phyloP scores from a whole-genome alignment of 2,797 vertebrate species.

The Propithecus perrieri region DNA sequence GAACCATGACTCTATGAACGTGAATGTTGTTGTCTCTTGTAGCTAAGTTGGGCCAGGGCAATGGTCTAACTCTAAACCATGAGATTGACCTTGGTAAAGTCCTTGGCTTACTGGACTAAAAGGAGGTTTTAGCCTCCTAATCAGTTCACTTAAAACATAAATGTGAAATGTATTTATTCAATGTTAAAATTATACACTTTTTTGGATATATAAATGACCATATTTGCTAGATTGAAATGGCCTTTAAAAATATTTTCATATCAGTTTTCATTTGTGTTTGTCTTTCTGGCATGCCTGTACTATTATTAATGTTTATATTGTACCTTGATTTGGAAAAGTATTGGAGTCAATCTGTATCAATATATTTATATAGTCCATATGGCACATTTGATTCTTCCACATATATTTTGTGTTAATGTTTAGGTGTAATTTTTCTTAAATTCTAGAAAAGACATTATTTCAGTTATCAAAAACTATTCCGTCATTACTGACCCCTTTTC shows the following conservation, averaged over 20 bases:
- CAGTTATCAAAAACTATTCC: conserved; percentile 78
- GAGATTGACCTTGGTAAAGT: conserved; percentile 23
- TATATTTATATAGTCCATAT: conserved; percentile 62
- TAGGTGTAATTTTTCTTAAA: conserved; percentile 65
- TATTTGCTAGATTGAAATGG: conserved; percentile 57
- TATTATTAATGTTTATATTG: conserved; percentile 67
- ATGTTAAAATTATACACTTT: not conserved
- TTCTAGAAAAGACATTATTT: conserved; percentile 63
- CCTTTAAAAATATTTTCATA: conserved; percentile 67
- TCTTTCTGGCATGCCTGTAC: conserved; percentile 59
- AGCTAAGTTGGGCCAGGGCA: not conserved
- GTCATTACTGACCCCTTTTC: conserved; percentile 15
- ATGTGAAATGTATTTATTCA: conserved; percentile 59
- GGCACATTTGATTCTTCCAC: conserved; percentile 81
- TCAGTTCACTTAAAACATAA: conserved; percentile 50
- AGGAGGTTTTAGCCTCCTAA: conserved; percentile 25
- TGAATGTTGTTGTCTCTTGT: conserved; percentile 39
- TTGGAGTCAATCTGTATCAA: not conserved
- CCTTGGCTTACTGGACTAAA: not conserved
- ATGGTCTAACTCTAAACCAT: conserved; percentile 12
- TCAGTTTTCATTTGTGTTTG: conserved; percentile 49
- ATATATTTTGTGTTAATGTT: conserved; percentile 74
- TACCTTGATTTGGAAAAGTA: conserved; percentile 71
- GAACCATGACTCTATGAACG: not conserved
- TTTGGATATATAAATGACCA: conserved; percentile 41